Base-by-base conservation (phyloP, 2,888 invertebrate species). In the Protonemura montana region DNA sequence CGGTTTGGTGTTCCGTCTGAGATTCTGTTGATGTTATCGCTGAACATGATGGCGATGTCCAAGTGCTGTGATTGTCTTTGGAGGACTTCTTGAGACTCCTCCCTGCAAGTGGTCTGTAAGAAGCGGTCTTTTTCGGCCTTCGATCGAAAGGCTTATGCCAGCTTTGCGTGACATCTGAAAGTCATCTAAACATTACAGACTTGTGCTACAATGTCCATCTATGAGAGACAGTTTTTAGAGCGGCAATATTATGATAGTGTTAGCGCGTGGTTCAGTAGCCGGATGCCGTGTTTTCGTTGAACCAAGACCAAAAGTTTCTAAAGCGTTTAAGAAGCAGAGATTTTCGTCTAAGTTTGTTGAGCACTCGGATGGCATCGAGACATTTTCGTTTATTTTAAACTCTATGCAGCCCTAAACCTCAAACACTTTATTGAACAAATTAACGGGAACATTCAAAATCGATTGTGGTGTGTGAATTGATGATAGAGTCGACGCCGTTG, bases 71-170 rank as follows among this genome's bases (percentile, higher is more conserved):
- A 78, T 78, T 78, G 78, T 78, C 28, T 78, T 27, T 28, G 78
- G 78, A 78, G 78, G 78, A 78, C 78, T 26, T 27, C 27, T 78
- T 27, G 26, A 27, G 78, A 78, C 78, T 78, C 78, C 78, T 78
- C 78, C 78, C 78, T n/a, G n/a, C n/a, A 78, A 27, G 78, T 78
- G 26, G 78, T 21, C 21, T 10, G n/a, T n/a, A 78, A 78, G 78
- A 78, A 78, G 28, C 59, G 1, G 16, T 10, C 21, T 59, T 59
- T 21, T 59, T 59, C 59, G 59, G 6, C 78, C 28, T 78, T 78
- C 78, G 78, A 78, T 78, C 28, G 27, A 7, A 78, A 78, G 28
- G 78, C 1, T 78, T 78, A 78, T 78, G 26, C 78, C 26, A 25
- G 3, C 78, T 78, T 78, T 28, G 2, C 10, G 28, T 78, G 78